These are phyloP conservation scores for Kryphioiulus occultus DNA, from an alignment of 2,888 invertebrate species.

Conservation along the genomic window DNA sequence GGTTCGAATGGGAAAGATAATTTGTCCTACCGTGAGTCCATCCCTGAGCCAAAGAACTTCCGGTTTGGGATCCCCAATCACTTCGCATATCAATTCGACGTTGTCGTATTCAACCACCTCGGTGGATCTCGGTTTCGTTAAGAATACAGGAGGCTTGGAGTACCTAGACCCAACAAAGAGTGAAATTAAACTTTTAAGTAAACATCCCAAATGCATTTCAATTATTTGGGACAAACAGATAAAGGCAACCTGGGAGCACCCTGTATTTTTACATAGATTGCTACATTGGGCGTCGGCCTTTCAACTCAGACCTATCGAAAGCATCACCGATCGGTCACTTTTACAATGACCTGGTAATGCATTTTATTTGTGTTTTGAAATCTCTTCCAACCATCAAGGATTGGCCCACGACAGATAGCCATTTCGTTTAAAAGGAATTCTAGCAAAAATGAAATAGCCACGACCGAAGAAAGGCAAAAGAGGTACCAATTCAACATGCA, in stretches of 20 bases:
- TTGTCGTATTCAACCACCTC: conserved; percentile 86
- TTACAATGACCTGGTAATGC: conserved; percentile 12
- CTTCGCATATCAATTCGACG: conserved; percentile 85
- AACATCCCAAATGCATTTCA: too few relatives aligned
- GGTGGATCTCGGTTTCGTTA: conserved; percentile 81
- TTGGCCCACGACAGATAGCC: conserved; percentile 29
- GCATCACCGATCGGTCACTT: not conserved
- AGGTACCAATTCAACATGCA: not conserved
- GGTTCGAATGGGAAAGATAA: not conserved
- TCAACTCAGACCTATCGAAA: not conserved
- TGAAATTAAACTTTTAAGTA: not conserved
- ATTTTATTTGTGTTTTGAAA: conserved; percentile 41
- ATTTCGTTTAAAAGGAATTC: not conserved
- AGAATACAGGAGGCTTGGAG: conserved; percentile 82
- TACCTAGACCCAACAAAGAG: conserved; percentile 68
- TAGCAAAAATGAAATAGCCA: not conserved
- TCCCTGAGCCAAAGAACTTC: conserved; percentile 88
- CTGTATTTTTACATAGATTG: not conserved
- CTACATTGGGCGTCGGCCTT: not conserved
- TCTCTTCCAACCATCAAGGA: conserved; percentile 1
- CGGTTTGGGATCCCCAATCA: conserved; percentile 86
- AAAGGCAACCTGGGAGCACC: not conserved
- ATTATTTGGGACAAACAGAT: not conserved
- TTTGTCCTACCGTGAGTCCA: conserved; percentile 76
- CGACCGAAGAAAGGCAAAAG: not conserved